Evolutionary conservation across 2,797 vertebrate species (phyloP), one percentile per base, ranked within the genome.

Genomic region (Buphagus erythrorhynchus): DNA sequence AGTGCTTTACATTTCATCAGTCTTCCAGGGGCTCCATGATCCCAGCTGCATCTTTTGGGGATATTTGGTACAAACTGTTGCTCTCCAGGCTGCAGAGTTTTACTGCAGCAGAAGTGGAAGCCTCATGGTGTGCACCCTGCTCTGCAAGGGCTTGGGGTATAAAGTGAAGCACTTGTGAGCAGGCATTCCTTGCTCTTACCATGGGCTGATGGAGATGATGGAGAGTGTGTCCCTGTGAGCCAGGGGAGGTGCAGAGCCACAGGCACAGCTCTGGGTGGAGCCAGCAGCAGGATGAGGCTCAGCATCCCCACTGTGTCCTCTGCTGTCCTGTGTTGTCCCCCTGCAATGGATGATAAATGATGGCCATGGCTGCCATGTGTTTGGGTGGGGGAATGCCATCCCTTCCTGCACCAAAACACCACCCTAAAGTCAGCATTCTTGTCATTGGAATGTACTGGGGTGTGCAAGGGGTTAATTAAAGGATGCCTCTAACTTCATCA

Each of bases 1-100:
- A 61, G 46, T 18, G 42, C 63, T 96, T 93, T 76, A 69, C n/a
- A 31, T 73, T 65, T 48, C 58, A 86, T 94, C 87, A 49, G 43
- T 95, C 79, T 90, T 91, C 65, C 71, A 68, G 63, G 19, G 58
- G 65, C 28, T 49, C 36, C 25, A 3, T 24, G 49, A 72, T 66
- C 58, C 68, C 40, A 51, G 66, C 33, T 75, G 49, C 49, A 36
- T 65, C 89, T 90, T 89, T 51, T 6, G n/a, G 58, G 84, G 35
- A 13, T 83, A 35, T 51, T 77, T 68, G 72, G 38, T 85, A 45
- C 5, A 7, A 87, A 48, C 11, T 49, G 25, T 38, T 86, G 69
- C 66, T 78, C 38, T 66, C 29, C n/a, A 65, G 46, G 20, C 33
- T 42, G 25, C 33, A 71, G 55, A 45, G 28, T 61, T 87, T 85